Evolutionary conservation across 1,140 invertebrate genomes (phyloP).

Genomic region (Aphelenchoides besseyi): DNA sequence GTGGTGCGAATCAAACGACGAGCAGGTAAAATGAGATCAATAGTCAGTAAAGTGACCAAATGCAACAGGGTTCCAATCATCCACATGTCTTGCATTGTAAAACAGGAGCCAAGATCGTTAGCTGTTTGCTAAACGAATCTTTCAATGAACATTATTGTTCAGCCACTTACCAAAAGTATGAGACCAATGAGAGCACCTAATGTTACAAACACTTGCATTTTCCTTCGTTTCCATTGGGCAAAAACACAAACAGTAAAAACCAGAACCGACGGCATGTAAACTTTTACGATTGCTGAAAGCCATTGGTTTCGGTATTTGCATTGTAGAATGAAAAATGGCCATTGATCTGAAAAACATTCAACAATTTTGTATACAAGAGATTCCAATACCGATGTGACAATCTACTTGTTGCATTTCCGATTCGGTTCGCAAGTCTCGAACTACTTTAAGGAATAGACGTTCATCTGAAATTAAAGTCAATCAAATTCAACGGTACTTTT

Average conservation of each 20-base stretch:
- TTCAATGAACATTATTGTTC: background rate
- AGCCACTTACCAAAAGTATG: slow-evolving; percentile 22
- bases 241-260: slow-evolving; percentile 42
- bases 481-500: background rate
- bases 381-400: slow-evolving; percentile 16
- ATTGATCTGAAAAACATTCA: slow-evolving; percentile 35
- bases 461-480: slow-evolving; percentile 38
- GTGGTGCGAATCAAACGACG: slow-evolving; percentile 30
- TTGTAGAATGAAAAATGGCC: slow-evolving; percentile 36
- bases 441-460: slow-evolving; percentile 35
- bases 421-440: slow-evolving; percentile 37
- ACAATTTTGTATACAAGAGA: slow-evolving; percentile 11
- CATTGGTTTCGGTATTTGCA: slow-evolving; percentile 36
- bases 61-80: slow-evolving; percentile 31
- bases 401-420: slow-evolving; percentile 24
- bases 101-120: background rate
- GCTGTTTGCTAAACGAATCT: slow-evolving; percentile 19
- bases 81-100: slow-evolving; percentile 36
- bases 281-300: slow-evolving; percentile 34
- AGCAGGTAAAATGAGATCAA: slow-evolving; percentile 32
- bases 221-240: slow-evolving; percentile 51
- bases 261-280: slow-evolving; percentile 41
- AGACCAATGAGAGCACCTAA: slow-evolving; percentile 32
- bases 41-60: slow-evolving; percentile 28
- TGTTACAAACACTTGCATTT: slow-evolving; percentile 44